Evolutionary conservation across 2,797 vertebrate genomes (phyloP).

Genomic region (Chaenodraco wilsoni): DNA sequence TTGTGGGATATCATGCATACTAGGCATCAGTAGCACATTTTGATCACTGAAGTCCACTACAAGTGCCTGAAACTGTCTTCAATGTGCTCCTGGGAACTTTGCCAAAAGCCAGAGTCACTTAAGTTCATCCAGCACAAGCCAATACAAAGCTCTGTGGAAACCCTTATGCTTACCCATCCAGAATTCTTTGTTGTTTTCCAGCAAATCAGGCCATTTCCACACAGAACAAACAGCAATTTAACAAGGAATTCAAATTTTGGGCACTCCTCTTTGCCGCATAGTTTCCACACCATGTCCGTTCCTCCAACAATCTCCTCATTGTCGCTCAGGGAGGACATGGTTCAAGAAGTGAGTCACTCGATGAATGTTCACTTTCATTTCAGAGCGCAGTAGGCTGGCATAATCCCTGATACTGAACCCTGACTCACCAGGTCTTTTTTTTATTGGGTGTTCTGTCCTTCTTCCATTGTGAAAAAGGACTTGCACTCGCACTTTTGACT

Average conservation of each 20-base stretch:
- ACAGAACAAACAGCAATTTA: constrained; percentile 79
- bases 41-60: constrained; percentile 40
- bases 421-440: constrained; percentile 83
- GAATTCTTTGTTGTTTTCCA: constrained; percentile 77
- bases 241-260: constrained; percentile 72
- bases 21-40: constrained; percentile 52
- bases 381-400: constrained; percentile 81
- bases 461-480: constrained; percentile 51
- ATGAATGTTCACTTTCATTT: constrained; percentile 90
- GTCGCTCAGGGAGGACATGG: constrained; percentile 73
- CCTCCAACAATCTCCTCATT: constrained; percentile 85
- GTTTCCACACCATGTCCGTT: constrained; percentile 88
- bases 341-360: constrained; percentile 72
- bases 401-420: constrained; percentile 77
- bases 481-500: constrained; percentile 54
- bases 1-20: constrained; percentile 49
- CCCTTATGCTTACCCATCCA: constrained; percentile 71
- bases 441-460: constrained; percentile 50
- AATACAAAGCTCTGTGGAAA: constrained; percentile 69
- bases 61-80: constrained; percentile 63
- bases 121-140: constrained; percentile 67
- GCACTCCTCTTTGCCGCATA: constrained; percentile 83
- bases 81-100: constrained; percentile 60
- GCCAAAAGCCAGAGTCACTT: constrained; percentile 72
- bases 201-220: constrained; percentile 61